Percentiles rank a stretch among this genome's conserved stretches.
Conservation (phyloP, 1,140 invertebrate species). For the Papilio polytes region DNA sequence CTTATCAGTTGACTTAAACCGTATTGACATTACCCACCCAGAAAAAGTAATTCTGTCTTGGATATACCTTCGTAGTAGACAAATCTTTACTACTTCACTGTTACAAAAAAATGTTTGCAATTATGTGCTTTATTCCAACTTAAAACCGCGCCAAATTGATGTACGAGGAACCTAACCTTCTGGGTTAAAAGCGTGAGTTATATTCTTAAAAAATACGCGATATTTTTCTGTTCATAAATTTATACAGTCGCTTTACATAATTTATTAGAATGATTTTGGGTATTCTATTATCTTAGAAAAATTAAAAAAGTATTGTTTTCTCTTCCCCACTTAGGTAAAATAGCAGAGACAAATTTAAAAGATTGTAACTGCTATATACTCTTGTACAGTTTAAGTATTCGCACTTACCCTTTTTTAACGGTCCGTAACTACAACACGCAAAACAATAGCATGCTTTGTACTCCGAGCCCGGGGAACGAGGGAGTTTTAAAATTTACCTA, state of each 20-base stretch:
- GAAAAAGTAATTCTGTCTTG: neutral
- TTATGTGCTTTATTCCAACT: neutral
- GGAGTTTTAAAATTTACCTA: conserved; percentile 4
- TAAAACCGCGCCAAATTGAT: too few relatives aligned
- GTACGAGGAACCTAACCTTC: too few relatives aligned
- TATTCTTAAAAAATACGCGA: too few relatives aligned
- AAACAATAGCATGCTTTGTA: conserved; percentile 30
- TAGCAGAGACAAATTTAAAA: neutral
- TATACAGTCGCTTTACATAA: too few relatives aligned
- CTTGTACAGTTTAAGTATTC: conserved; percentile 14
- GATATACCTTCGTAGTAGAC: neutral
- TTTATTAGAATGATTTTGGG: too few relatives aligned
- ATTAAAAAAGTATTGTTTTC: too few relatives aligned
- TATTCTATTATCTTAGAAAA: too few relatives aligned
- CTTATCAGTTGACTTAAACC: conserved; percentile 40
- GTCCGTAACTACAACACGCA: neutral
- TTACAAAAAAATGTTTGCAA: neutral
- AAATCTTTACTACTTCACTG: neutral
- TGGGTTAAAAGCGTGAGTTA: too few relatives aligned
- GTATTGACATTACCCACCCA: conserved; percentile 13
- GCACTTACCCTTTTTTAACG: neutral
- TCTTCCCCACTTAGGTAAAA: neutral
- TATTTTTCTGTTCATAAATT: too few relatives aligned
- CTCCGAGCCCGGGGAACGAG: neutral
- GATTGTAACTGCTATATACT: neutral